Base-by-base conservation (phyloP, 2,113 vertebrate genomes). In the Brachionichthys hirsutus region DNA sequence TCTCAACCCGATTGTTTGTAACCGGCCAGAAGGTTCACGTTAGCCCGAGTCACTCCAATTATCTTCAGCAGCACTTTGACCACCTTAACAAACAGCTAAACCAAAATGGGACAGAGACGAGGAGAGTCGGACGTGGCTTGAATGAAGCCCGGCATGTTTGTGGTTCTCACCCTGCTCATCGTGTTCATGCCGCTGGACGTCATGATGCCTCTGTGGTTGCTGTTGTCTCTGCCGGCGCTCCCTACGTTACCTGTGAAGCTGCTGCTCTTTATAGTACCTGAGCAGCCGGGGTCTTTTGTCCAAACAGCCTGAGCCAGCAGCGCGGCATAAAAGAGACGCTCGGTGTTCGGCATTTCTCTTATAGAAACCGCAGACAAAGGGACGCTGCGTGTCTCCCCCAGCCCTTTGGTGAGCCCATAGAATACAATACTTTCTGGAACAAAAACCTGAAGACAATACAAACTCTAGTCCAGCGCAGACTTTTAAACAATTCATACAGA, bases 211-310 rank as follows among this genome's bases (percentile, higher is more conserved):
- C 1, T 18, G 1, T 12, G 36, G 30, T 50, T 49, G 60, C 47
- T 61, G 58, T 6, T 59, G 55, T 20, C 34, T 55, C 61, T 67
- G 66, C 36, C 44, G 45, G 24, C 16, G 45, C 12, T 2, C 8
- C 16, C 13, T 62, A 57, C 60, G 63, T 44, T 64, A 80, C 77
- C 77, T 80, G 72, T 56, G n/a, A 14, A 38, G 44, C 54, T 49
- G 48, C 59, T 63, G 63, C 67, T 68, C 24, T 80, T 80, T 80
- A 75, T 80, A 80, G 58, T 34, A 80, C 77, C 77, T 80, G 77
- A 72, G 58, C 71, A 52, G 44, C 58, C 22, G 49, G 46, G n/a
- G 50, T 40, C 54, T 46, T 75, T 80, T 80, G 77, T 80, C 19
- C 16, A 52, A 64, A 72, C 34, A 18, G 45, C 45, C 72, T 64